Base-by-base conservation (phyloP, 2,797 vertebrate species). In the Hydrocynus forskahlii region DNA sequence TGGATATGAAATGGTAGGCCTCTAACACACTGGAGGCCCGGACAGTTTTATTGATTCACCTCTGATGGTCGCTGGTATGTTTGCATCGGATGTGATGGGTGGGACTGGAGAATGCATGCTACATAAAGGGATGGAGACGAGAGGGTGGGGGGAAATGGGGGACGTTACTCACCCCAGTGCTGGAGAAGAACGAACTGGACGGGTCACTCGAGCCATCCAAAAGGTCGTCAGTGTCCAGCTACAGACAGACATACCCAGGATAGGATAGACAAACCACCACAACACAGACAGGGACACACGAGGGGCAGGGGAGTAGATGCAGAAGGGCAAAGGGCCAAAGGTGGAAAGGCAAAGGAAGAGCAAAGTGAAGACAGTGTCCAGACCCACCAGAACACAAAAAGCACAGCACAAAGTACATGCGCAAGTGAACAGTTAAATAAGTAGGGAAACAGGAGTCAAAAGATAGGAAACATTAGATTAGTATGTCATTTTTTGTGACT, bases 141-240 rank as follows among this genome's bases (percentile, higher is more conserved):
- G 78, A 85, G 88, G 90, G 85, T 72, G 0, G 85, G 87, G 85
- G 87, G 64, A 52, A 70, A 19, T 86, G 90, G 91, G 91, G 91
- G 90, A 88, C 88, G 81, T 92, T 94, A 96, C 96, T 91, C 95
- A 98, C 97, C 96, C 96, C 96, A 88, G 96, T 91, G 87, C 95
- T 91, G 88, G 97, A 97, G 93, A 97, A 97, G 95, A 98, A 98
- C 91, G 97, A 96, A 90, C 93, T 97, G 93, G 96, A 95, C 91
- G 96, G 96, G 91, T 98, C 97, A 91, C 95, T 95, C 68, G 97
- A 94, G 91, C 94, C 95, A 94, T 98, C 97, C 96, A 99, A 95
- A 94, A 99, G 96, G 94, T 99, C 97, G 87, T 99, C 97, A 87
- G 97, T 96, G 93, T 97, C 97, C 91, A 98, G 95, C 97, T 98